These are phyloP conservation scores for Galleria mellonella DNA, from an alignment of 1,140 invertebrate genomes.

Conservation along the genomic window DNA sequence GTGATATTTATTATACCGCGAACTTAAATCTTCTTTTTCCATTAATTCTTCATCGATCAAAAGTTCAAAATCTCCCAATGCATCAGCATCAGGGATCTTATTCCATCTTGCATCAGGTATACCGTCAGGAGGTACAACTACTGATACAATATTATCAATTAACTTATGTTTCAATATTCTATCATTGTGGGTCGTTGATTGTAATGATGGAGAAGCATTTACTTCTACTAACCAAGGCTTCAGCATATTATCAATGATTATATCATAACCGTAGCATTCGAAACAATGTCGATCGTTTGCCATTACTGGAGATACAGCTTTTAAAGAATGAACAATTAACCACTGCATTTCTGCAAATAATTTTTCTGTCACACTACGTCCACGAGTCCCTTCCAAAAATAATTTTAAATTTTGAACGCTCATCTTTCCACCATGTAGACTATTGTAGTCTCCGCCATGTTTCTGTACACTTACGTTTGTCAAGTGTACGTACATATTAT, in stretches of 20 bases:
- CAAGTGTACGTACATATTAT: constrained; percentile 91
- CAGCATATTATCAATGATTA: constrained; percentile 89
- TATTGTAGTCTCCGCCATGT: constrained; percentile 94
- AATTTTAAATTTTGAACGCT: constrained; percentile 92
- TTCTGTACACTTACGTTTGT: constrained; percentile 93
- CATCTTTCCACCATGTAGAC: constrained; percentile 95
- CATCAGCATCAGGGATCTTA: constrained; percentile 86
- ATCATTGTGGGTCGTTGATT: constrained; percentile 96
- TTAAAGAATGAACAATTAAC: constrained; percentile 90
- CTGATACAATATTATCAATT: constrained; percentile 95
- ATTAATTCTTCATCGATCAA: constrained; percentile 85
- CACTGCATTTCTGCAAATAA: constrained; percentile 91
- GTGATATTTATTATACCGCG: constrained; percentile 9
- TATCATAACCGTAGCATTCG: constrained; percentile 94
- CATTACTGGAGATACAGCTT: constrained; percentile 87
- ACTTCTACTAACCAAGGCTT: constrained; percentile 94
- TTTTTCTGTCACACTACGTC: constrained; percentile 89
- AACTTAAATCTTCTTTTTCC: constrained; percentile 8
- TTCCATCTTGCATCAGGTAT: constrained; percentile 95
- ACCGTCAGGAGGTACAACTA: constrained; percentile 92
- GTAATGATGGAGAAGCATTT: constrained; percentile 95
- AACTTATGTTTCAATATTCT: constrained; percentile 96
- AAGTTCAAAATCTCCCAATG: constrained; percentile 89
- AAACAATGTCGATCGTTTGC: constrained; percentile 89
- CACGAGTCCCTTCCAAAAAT: constrained; percentile 93